A percentile compares a stretch with the other conserved stretches of the same genome.
These are phyloP conservation scores for Andinoacara biseriatus DNA, from an alignment of 2,113 vertebrate genomes.

Conservation along the genomic window DNA sequence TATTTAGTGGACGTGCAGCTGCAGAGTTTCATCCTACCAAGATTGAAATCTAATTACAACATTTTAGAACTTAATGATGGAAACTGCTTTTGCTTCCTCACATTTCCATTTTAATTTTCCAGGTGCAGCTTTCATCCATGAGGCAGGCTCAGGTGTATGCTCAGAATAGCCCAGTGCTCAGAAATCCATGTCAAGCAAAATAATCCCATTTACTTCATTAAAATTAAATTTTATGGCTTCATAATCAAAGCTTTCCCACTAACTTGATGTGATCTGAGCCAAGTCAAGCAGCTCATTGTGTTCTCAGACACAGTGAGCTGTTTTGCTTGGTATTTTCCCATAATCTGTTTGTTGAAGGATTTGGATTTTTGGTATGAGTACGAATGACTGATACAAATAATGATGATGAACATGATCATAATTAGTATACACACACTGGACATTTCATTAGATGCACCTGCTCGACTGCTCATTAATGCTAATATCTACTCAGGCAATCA, in stretches of 20 bases:
- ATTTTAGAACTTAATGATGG: constrained; percentile 1
- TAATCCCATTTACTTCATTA: constrained; percentile 52
- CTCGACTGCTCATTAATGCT: not conserved
- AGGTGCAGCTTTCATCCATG: not conserved
- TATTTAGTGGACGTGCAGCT: constrained; percentile 1
- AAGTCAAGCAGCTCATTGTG: constrained; percentile 52
- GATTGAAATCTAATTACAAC: not conserved
- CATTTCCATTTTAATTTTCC: constrained; percentile 13
- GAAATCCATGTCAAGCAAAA: constrained; percentile 26
- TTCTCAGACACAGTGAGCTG: constrained; percentile 14
- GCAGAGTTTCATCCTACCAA: not conserved
- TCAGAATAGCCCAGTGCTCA: not conserved
- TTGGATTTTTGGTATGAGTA: not conserved
- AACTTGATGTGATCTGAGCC: constrained; percentile 23
- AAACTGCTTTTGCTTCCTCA: not conserved
- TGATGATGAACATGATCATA: not conserved
- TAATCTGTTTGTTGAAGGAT: constrained; percentile 8
- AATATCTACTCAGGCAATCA: not conserved
- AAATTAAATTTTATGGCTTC: constrained; percentile 52
- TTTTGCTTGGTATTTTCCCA: constrained; percentile 36
- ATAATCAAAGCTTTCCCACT: constrained; percentile 44
- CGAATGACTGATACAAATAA: not conserved
- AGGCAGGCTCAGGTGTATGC: constrained; percentile 2
- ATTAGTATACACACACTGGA: not conserved
- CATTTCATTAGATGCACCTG: not conserved